Conservation (phyloP, 1,140 invertebrate genomes). For the Ctenoplectra terminalis region DNA sequence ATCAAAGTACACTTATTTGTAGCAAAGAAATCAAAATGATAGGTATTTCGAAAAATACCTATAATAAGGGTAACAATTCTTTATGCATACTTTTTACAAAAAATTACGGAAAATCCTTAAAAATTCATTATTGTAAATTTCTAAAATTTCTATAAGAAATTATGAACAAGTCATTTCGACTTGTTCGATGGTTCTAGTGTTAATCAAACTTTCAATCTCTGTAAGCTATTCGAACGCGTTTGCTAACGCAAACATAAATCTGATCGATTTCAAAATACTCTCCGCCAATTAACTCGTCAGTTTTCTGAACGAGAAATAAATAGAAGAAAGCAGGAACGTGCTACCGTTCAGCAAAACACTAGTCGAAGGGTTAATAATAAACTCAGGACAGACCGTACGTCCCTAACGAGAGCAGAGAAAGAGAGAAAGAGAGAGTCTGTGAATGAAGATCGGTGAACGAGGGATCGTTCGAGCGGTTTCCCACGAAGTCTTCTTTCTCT, state of each 20-base stretch:
- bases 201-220: background rate
- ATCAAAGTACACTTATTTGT: too few species aligned
- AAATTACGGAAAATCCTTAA: too few species aligned
- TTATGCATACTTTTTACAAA: too few species aligned
- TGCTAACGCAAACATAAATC: conserved; percentile 1
- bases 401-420: conserved; percentile 28
- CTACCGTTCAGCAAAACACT: too few species aligned
- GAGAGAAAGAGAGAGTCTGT: conserved; percentile 28
- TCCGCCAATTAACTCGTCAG: background rate
- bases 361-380: conserved; percentile 30
- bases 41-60: too few species aligned
- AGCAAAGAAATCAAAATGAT: too few species aligned
- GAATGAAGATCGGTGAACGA: conserved; percentile 57
- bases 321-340: background rate
- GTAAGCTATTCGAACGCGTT: background rate
- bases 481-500: conserved; percentile 56
- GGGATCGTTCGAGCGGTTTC: conserved; percentile 51
- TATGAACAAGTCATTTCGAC: too few species aligned
- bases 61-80: too few species aligned
- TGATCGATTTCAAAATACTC: background rate
- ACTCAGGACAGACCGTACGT: background rate
- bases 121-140: too few species aligned
- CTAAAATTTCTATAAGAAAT: too few species aligned
- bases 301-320: background rate
- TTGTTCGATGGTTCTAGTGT: too few species aligned